Percentiles rank a stretch among this genome's conserved stretches.
phyloP scores from a whole-genome alignment of 2,888 invertebrate genomes.

The Morpho deidamia region DNA sequence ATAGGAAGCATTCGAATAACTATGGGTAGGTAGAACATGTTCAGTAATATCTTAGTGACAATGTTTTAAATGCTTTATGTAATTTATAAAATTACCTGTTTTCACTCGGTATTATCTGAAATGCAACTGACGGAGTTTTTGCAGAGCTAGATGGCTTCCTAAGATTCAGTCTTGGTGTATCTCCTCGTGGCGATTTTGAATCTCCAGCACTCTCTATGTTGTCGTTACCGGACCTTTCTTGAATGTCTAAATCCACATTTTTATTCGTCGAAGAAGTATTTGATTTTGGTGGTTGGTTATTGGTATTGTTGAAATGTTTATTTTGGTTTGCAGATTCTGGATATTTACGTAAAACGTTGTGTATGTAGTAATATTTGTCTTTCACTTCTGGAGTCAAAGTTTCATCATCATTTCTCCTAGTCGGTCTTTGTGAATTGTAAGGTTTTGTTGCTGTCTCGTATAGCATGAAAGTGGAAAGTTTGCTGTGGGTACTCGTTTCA shows the following conservation, averaged over 20 bases:
- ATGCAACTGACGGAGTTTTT: slow-evolving; percentile 65
- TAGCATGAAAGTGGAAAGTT: slow-evolving; percentile 64
- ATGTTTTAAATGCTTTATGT: too few species aligned
- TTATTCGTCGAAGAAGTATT: neutral
- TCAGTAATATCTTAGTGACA: too few species aligned
- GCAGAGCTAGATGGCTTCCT: slow-evolving; percentile 46
- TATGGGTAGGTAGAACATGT: too few species aligned
- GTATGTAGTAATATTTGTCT: slow-evolving; percentile 63
- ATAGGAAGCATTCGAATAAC: too few species aligned
- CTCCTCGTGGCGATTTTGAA: slow-evolving; percentile 23
- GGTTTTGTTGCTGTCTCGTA: slow-evolving; percentile 66
- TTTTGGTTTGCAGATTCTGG: slow-evolving; percentile 32
- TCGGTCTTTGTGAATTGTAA: slow-evolving; percentile 57
- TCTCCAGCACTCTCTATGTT: slow-evolving; percentile 11
- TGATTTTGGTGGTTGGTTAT: slow-evolving; percentile 42
- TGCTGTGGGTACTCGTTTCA: slow-evolving; percentile 29
- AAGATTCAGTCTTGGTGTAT: slow-evolving; percentile 30
- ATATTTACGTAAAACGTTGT: slow-evolving; percentile 65
- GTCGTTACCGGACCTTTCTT: slow-evolving; percentile 32
- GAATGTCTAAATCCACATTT: slow-evolving; percentile 8
- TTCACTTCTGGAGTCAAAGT: slow-evolving; percentile 33
- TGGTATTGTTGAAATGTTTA: slow-evolving; percentile 27
- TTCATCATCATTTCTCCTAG: slow-evolving; percentile 51
- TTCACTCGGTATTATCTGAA: slow-evolving; percentile 72
- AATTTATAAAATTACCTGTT: slow-evolving; percentile 44